Base-by-base conservation (phyloP, 2,888 invertebrate genomes). In the Amphiduros pacificus region DNA sequence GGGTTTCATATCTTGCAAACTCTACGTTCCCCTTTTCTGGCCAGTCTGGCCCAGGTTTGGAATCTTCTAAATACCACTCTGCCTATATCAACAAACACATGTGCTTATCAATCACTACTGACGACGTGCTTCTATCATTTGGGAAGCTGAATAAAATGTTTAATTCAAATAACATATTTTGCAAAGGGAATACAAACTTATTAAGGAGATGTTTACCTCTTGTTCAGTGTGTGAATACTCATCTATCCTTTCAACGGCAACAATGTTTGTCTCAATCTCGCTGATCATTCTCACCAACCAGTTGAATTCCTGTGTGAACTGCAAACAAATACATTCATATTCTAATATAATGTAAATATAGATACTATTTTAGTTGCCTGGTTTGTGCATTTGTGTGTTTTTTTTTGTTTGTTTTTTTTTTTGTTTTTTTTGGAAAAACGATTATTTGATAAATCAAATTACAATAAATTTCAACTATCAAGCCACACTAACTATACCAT, bases 201-300 rank as follows among this genome's bases (percentile, higher is more conserved):
- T n/a, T n/a, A n/a, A n/a, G n/a, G n/a, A n/a, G n/a, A n/a, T n/a
- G n/a, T n/a, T n/a, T 59, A 83, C 84, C 77, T 85, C 85, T 22
- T 77, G 82, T 1, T 75, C 75, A 14, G 79, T 76, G 61, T 81
- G 93, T 0, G 91, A 90, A 77, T 96, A 97, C 79, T 97, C 97
- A 79, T 95, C 93, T 77, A 96, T 93, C 79, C 97, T 89, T 83
- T 97, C 97, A 0, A 97, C 94, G 1, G 96, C 92, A 0, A 97
- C 95, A 73, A 97, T 94, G 81, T 97, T 96, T 0, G 95, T 94
- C 85, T 97, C 97, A 49, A 97, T 91, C 78, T 96, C 96, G 0
- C 94, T 93, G 0, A 93, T 92, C 92, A 94, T 94, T 69, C 95
- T 87, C 27, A 97, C 95, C 71, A 97, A 85, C 93, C 94, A 95